A percentile compares a stretch with the other conserved stretches of the same genome.
phyloP scores from a whole-genome alignment of 2,113 vertebrate species.

The Dasypus novemcinctus region DNA sequence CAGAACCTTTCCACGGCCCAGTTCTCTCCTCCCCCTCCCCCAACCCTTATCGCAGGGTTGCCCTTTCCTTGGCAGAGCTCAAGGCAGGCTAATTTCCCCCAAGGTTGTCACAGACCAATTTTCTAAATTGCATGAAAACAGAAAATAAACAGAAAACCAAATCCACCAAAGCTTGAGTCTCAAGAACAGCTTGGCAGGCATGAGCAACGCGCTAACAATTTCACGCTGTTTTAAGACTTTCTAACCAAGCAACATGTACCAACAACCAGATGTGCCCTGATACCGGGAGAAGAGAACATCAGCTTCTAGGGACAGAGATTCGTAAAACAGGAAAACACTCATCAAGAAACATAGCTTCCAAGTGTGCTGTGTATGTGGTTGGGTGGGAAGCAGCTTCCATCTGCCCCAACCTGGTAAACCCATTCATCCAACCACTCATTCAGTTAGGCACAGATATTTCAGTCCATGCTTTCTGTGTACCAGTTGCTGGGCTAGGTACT shows the following conservation, averaged over 20 bases:
- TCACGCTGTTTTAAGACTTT: slow-evolving; percentile 79
- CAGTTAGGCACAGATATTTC: background rate
- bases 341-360: slow-evolving; percentile 57
- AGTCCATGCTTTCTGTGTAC: background rate
- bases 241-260: slow-evolving; percentile 77
- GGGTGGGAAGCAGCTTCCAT: background rate
- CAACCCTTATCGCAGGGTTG: background rate
- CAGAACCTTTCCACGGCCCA: background rate
- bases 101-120: slow-evolving; percentile 73
- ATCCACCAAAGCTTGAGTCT: slow-evolving; percentile 64
- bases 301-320: slow-evolving; percentile 66
- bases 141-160: slow-evolving; percentile 78
- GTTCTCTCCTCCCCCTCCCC: background rate
- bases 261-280: slow-evolving; percentile 77
- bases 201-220: slow-evolving; percentile 77
- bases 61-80: slow-evolving; percentile 26
- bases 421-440: background rate
- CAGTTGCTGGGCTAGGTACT: background rate
- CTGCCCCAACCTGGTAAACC: background rate
- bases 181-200: slow-evolving; percentile 69
- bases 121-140: slow-evolving; percentile 78
- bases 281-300: slow-evolving; percentile 46
- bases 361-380: background rate
- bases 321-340: slow-evolving; percentile 71
- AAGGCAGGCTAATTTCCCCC: slow-evolving; percentile 62